Evolutionary conservation across 2,113 vertebrate species (phyloP), one percentile per base, ranked within the genome.

Genomic region (Aegithalos caudatus): DNA sequence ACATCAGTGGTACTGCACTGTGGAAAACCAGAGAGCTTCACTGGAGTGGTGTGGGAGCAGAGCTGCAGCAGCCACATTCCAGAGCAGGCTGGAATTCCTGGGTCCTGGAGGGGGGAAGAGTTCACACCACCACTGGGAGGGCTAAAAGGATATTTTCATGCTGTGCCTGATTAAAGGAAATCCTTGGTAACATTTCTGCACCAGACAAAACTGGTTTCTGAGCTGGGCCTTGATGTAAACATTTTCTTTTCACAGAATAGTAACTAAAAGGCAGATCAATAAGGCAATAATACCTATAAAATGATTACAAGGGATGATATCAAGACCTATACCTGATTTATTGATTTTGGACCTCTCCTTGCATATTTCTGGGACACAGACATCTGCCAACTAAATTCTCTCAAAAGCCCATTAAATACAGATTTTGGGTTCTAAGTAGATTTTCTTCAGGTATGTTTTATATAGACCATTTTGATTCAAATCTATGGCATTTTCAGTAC

Each of bases 51-150:
- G 0, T 9, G 54, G 78, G 56, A 50, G 29, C 54, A 67, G 22
- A 12, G 44, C 57, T 86, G 19, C 67, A 14, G 1, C 7, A 48
- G 23, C n/a, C 45, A 61, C 42, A 14, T 44, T 11, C 31, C 60
- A 57, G 40, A 0, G 1, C 27, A 23, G 5, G 1, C n/a, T 64
- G 65, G 18, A 37, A 6, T 31, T 48, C 12, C 11, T 31, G 33
- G 27, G 2, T 61, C 44, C 9, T 71, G 2, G 0, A 11, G 19
- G 19, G 40, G 40, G 13, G 29, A 6, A 44, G 8, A 58, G 35
- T 51, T 58, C 31, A 28, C 25, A 50, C 9, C 23, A 1, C 8
- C 3, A 3, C 9, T 33, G 19, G 4, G 37, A 14, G 27, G 8
- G 40, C 48, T 42, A 7, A 53, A 47, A 28, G 31, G 21, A 4